phyloP scores from a whole-genome alignment of 2,113 vertebrate species.

The Sylvicapra grimmia region DNA sequence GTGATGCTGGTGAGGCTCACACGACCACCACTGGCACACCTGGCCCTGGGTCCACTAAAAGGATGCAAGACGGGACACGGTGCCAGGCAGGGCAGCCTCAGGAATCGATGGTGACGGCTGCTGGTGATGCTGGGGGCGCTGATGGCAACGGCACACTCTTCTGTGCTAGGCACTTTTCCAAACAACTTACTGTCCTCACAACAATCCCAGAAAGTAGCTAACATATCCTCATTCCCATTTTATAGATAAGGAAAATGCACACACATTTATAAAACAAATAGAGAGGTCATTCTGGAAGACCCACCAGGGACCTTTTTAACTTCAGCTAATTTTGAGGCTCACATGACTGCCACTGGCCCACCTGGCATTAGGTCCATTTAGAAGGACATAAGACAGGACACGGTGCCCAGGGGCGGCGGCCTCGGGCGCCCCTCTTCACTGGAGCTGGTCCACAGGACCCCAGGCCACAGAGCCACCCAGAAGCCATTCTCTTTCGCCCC shows the following conservation, averaged over 20 bases:
- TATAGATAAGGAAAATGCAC: neutral
- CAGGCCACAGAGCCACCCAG: neutral
- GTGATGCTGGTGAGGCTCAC: neutral
- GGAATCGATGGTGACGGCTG: neutral
- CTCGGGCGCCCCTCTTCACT: neutral
- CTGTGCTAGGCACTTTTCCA: neutral
- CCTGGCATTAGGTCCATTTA: neutral
- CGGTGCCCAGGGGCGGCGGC: neutral
- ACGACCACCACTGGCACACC: neutral
- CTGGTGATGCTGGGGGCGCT: neutral
- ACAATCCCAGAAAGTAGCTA: neutral
- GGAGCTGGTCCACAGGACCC: neutral
- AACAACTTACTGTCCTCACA: neutral
- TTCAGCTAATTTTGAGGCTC: neutral
- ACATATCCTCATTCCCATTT: neutral
- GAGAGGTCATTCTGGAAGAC: neutral
- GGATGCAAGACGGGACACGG: accelerated
- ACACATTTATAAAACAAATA: neutral
- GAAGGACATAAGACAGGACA: neutral
- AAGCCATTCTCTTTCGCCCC: neutral
- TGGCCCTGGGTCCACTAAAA: neutral
- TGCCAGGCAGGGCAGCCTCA: neutral
- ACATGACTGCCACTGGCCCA: neutral
- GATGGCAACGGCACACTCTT: neutral
- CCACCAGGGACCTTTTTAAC: neutral